Evolutionary conservation across 1,140 invertebrate species (phyloP).

Genomic region (Drosophila dunni): DNA sequence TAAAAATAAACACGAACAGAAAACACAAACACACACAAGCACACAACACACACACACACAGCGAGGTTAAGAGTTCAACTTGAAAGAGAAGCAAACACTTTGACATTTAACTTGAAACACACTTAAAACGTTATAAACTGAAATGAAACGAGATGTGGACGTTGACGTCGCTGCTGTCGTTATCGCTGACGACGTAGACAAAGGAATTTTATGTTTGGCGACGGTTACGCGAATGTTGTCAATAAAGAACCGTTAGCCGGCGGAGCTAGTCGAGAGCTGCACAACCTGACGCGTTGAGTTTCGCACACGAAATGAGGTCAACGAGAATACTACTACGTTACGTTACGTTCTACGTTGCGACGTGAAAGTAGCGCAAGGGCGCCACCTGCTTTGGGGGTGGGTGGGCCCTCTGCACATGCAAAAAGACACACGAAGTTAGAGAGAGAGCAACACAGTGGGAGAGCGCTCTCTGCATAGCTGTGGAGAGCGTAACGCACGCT

Average conservation of each 20-base stretch:
- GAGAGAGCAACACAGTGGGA: background rate
- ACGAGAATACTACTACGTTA: conserved; percentile 76
- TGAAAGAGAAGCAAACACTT: conserved; percentile 41
- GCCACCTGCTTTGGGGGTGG: conserved; percentile 66
- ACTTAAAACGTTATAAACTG: conserved; percentile 22
- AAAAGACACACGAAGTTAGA: background rate
- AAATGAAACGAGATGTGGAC: background rate
- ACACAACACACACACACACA: background rate
- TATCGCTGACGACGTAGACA: conserved; percentile 2
- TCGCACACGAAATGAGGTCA: conserved; percentile 84
- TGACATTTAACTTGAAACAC: conserved; percentile 48
- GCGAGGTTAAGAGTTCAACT: conserved; percentile 49
- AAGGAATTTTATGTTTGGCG: conserved; percentile 7
- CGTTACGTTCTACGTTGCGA: conserved; percentile 43
- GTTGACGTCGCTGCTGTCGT: background rate
- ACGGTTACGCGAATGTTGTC: conserved; percentile 17
- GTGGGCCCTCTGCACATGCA: conserved; percentile 38
- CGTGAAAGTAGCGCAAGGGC: conserved; percentile 76
- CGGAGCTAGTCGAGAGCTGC: conserved; percentile 37
- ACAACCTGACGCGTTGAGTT: conserved; percentile 81
- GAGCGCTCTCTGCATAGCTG: background rate
- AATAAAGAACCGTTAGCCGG: conserved; percentile 33
- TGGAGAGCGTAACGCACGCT: conserved; percentile 3
- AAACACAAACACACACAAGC: background rate
- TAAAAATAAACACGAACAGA: conserved; percentile 1